Base-by-base conservation (phyloP, 1,140 invertebrate genomes). In the Nautilus pompilius region DNA sequence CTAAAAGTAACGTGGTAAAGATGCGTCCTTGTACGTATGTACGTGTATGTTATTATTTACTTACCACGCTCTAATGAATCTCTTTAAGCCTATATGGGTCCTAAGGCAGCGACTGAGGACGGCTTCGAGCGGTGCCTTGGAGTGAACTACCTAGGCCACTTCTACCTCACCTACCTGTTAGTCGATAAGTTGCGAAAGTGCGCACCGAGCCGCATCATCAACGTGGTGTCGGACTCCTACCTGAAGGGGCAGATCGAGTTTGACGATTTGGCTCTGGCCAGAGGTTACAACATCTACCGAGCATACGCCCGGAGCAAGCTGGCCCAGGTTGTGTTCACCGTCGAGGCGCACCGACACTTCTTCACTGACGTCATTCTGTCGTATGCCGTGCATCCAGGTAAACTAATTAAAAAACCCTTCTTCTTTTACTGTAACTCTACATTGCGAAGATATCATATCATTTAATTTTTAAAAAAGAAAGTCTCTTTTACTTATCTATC, bases 81-180 rank as follows among this genome's bases (percentile, higher is more conserved):
- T 2, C 46, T 68, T 66, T 2, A 68, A 80, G 79, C 64, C 30
- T 80, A 80, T 64, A 58, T 79, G 71, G 79, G 79, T 8, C 79
- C 79, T 4, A 74, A 74, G 46, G 66, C 65, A 2, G 71, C 69
- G 1, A 83, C 82, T 4, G 67, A 72, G 22, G 92, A 95, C 82
- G 91, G 91, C 0, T 91, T 91, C 82, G 93, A 96, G 82, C 88
- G 89, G 49, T 89, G 92, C 24, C 75, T 85, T 30, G 81, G 79
- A 5, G 79, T 83, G 5, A 85, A 85, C 63, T 80, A 84, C 67
- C 68, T 85, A 5, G 81, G 82, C 3, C 78, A 81, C 57, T 80
- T 78, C 68, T 76, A 75, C 33, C 67, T 81, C 41, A 78, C 76
- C 0, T 63, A 72, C 17, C 61, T 79, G 2, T 64, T 81, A 29